Evolutionary conservation across 2,797 vertebrate genomes (phyloP), one percentile per base, ranked within the genome.

Genomic region (Salmo trutta): DNA sequence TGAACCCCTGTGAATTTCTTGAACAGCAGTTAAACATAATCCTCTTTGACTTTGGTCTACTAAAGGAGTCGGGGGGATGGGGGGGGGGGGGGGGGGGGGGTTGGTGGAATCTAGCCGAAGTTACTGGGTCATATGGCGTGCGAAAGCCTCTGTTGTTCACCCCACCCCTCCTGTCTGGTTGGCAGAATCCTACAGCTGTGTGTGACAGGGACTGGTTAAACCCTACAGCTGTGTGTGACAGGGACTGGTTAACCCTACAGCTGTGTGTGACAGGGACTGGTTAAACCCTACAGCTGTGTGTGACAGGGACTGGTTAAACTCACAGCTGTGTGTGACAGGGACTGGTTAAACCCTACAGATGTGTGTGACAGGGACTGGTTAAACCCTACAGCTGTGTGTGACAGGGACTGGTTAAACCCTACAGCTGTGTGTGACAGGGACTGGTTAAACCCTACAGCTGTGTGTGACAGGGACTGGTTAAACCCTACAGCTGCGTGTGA

Each of bases 111-210:
- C 79, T 84, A 78, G 16, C 41, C 14, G 16, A 66, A 73, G 65
- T 70, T 82, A 74, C 77, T 79, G 69, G 27, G 56, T 36, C 76
- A 76, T 82, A 73, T 84, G 85, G 71, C 81, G 84, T 87, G 82
- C 84, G 82, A 75, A 89, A 83, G 78, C 59, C 82, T 81, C 77
- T 77, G 83, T 83, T 85, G 88, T 91, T 92, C 73, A 83, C 85
- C 84, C 87, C 87, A 84, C 87, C 82, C 53, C 8, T 7, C 83
- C 62, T 15, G 80, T 84, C 82, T 89, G 76, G 51, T 75, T 91
- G 85, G 82, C 82, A 80, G 0, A 21, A n/a, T 52, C 36, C 16
- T 8, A 70, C 59, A 73, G 41, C 31, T 68, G 67, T 17, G 15
- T 75, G 27, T 71, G 70, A 56, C 19, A 56, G 53, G 4, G 53